Percentiles rank a stretch among this genome's conserved stretches.
phyloP scores from a whole-genome alignment of 2,797 vertebrate genomes.

The Sarcophilus harrisii region DNA sequence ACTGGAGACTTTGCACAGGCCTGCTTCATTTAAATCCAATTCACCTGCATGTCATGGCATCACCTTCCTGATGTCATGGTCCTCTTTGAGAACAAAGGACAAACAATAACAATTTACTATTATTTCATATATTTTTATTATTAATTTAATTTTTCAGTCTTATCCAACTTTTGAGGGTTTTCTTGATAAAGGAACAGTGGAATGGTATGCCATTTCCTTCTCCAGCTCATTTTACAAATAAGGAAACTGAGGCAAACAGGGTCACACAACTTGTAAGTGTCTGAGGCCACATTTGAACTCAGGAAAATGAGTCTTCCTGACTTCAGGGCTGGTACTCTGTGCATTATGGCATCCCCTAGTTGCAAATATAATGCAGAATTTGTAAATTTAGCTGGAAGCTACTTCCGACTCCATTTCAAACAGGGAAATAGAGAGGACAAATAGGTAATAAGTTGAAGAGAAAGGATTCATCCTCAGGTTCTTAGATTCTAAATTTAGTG shows the following conservation, averaged over 20 bases:
- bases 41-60: too few species aligned
- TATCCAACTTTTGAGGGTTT: neutral
- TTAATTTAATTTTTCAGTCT: neutral
- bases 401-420: neutral
- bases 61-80: too few species aligned
- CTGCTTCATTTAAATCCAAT: too few species aligned
- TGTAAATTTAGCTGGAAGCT: neutral
- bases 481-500: neutral
- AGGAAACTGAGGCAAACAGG: neutral
- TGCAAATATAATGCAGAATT: neutral
- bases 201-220: neutral
- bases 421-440: neutral
- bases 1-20: too few species aligned
- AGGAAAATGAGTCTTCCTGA: neutral
- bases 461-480: neutral
- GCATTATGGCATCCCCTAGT: fast-evolving
- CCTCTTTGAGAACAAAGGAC: too few species aligned
- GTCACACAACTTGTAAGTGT: neutral
- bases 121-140: neutral
- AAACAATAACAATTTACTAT: neutral
- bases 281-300: neutral
- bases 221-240: neutral
- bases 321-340: neutral
- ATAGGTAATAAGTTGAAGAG: neutral
- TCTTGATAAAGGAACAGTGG: neutral